phyloP scores from a whole-genome alignment of 2,888 invertebrate genomes.

The Helleia helle region DNA sequence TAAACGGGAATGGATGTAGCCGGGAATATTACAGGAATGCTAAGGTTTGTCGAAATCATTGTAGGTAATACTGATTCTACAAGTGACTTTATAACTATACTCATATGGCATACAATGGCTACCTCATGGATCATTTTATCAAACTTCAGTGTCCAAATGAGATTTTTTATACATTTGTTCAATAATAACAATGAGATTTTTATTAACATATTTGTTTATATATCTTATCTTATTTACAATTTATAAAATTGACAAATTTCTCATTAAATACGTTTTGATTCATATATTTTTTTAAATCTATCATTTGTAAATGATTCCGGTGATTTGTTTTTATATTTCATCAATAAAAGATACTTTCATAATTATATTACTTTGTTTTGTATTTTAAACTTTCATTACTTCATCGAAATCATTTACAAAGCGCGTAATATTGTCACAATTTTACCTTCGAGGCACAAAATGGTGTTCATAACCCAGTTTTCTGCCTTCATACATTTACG shows the following conservation, averaged over 20 bases:
- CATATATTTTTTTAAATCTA: slow-evolving; percentile 30
- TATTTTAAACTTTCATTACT: slow-evolving; percentile 12
- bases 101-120: slow-evolving; percentile 69
- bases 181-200: slow-evolving; percentile 52
- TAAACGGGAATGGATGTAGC: slow-evolving; percentile 31
- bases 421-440: slow-evolving; percentile 55
- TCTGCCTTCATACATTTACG: slow-evolving; percentile 56
- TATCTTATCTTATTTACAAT: slow-evolving; percentile 67
- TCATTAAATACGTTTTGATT: slow-evolving; percentile 42
- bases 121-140: slow-evolving; percentile 66
- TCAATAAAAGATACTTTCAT: not conserved
- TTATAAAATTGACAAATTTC: slow-evolving; percentile 64
- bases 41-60: slow-evolving; percentile 24
- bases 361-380: slow-evolving; percentile 1
- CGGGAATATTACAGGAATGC: slow-evolving; percentile 34
- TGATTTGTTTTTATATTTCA: not conserved
- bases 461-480: slow-evolving; percentile 66
- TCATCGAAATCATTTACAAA: slow-evolving; percentile 20
- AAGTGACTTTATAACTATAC: slow-evolving; percentile 26
- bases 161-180: slow-evolving; percentile 42
- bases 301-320: slow-evolving; percentile 7
- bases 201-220: slow-evolving; percentile 52
- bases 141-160: slow-evolving; percentile 48
- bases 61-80: slow-evolving; percentile 46
- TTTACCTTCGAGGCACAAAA: slow-evolving; percentile 55